Percentiles rank a stretch among this genome's conserved stretches.
Evolutionary conservation across 2,797 vertebrate genomes (phyloP).

Genomic region (Tarsius wallacei): DNA sequence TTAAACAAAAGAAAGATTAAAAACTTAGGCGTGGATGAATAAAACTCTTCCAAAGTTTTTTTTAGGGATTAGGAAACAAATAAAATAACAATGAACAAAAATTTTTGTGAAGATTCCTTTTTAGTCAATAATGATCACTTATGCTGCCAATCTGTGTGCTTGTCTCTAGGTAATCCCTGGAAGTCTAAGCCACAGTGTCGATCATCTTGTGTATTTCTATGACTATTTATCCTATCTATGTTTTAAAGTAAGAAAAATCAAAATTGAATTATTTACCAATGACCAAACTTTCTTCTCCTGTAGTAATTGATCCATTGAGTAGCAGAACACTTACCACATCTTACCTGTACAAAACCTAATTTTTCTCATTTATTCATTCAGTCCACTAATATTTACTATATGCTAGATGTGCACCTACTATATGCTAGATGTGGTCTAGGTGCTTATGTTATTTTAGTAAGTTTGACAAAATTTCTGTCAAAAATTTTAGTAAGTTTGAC

Average conservation of each 20-base stretch:
- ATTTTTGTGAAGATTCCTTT: neutral
- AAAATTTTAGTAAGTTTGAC: too few relatives aligned
- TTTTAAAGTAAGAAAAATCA: neutral
- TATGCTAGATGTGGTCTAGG: neutral
- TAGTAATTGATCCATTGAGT: neutral
- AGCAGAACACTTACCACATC: neutral
- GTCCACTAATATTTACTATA: neutral
- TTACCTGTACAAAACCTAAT: neutral
- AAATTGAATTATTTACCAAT: neutral
- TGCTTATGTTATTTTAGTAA: neutral
- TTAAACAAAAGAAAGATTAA: constrained; percentile 20
- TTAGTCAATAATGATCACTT: neutral
- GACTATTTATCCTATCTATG: neutral
- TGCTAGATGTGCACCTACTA: neutral
- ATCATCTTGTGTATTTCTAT: neutral
- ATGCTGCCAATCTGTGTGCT: neutral
- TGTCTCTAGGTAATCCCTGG: neutral
- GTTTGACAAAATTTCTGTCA: neutral
- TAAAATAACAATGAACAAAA: constrained; percentile 15
- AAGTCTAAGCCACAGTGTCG: neutral
- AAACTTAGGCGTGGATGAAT: neutral
- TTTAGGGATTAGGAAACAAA: constrained; percentile 27
- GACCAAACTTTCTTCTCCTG: neutral
- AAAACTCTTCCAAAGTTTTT: neutral
- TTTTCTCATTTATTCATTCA: neutral